Base-by-base conservation (phyloP, 2,797 vertebrate species). In the Vireo griseus region DNA sequence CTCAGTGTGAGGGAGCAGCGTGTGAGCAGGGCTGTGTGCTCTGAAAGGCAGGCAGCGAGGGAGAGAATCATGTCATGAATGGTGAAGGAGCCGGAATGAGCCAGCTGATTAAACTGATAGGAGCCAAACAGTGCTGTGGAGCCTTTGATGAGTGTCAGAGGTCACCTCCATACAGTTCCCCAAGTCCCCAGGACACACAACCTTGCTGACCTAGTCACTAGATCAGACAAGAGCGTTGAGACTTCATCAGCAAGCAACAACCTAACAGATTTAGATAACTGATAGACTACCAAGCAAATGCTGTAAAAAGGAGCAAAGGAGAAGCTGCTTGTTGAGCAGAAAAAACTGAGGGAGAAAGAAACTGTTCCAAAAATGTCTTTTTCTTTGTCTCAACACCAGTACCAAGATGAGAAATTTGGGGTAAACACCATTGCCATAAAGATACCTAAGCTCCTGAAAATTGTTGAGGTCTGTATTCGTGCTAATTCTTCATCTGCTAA, bases 71-170 rank as follows among this genome's bases (percentile, higher is more conserved):
- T 51, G 63, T n/a, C 88, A 14, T 86, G 85, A 94, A 91, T 83
- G 85, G 94, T 11, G 42, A 73, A 75, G 89, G 73, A 91, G 86
- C 48, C 37, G 82, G 61, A 91, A 81, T 25, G 59, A 93, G 91
- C 85, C 90, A 91, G 82, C 85, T 95, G 95, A 95, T 95, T 95
- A 93, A 94, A 92, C 89, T 77, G 94, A 96, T 95, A 91, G 79
- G 79, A 95, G 87, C 71, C 91, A 86, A 95, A 86, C 76, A 90
- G 91, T 11, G 85, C 65, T 1, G 17, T 63, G 67, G 39, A 95
- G 87, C 78, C 93, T 96, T 95, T 96, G 96, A 94, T 92, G 92
- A 51, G 59, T 88, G 95, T 97, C 96, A 96, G 94, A 96, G 96
- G 94, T 96, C 96, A 95, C 69, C 90, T 96, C 79, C 93, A 88